These are phyloP conservation scores for Tadarida brasiliensis DNA, from an alignment of 2,797 vertebrate species.

Conservation along the genomic window DNA sequence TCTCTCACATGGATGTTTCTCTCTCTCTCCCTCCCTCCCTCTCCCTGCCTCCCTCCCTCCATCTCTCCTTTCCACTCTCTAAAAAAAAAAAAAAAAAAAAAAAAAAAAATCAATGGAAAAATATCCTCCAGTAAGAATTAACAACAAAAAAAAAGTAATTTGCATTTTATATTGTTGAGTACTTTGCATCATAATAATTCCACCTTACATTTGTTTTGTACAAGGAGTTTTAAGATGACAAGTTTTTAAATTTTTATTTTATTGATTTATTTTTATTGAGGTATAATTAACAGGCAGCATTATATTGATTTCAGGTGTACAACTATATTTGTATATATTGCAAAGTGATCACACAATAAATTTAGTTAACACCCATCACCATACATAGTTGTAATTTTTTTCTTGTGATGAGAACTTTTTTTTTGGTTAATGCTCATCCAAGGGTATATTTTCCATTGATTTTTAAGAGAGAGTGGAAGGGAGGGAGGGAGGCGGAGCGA, in stretches of 20 bases:
- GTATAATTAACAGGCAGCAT: background rate
- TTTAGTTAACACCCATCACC: background rate
- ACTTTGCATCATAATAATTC: background rate
- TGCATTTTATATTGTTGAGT: background rate
- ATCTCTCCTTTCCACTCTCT: too few relatives aligned
- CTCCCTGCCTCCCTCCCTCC: too few relatives aligned
- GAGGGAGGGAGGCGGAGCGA: too few relatives aligned
- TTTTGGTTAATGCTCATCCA: too few relatives aligned
- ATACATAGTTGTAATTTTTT: background rate
- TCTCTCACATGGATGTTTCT: too few relatives aligned
- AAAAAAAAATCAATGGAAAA: too few relatives aligned
- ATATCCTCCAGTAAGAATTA: too few relatives aligned
- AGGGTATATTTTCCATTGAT: too few relatives aligned
- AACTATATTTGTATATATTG: background rate
- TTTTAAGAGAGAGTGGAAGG: too few relatives aligned
- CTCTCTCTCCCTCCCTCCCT: too few relatives aligned
- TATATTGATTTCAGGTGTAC: background rate
- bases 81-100: too few relatives aligned
- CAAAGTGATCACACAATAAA: background rate
- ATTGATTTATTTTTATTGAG: background rate
- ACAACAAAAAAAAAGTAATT: conserved; percentile 16
- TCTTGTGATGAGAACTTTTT: background rate
- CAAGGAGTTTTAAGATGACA: background rate
- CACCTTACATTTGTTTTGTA: conserved; percentile 11
- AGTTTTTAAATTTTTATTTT: background rate